These are phyloP conservation scores for Morpho deidamia DNA, from an alignment of 2,888 invertebrate genomes.

Conservation along the genomic window DNA sequence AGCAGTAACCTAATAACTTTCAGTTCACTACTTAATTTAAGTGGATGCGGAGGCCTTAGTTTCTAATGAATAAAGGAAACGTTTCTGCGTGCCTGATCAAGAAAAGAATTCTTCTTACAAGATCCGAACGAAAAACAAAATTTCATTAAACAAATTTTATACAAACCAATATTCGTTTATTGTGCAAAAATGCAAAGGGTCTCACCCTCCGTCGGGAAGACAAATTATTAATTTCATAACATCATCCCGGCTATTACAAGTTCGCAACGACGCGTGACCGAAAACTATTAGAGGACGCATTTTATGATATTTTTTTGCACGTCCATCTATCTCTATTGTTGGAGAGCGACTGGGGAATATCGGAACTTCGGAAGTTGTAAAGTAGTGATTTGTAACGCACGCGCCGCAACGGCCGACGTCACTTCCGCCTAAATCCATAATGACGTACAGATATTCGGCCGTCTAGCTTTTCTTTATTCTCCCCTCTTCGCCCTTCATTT, in stretches of 20 bases:
- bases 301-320: slow-evolving; percentile 46
- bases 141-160: not conserved
- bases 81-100: too few relatives aligned
- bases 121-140: not conserved
- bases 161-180: slow-evolving; percentile 12
- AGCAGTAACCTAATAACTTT: too few relatives aligned
- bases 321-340: slow-evolving; percentile 47
- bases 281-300: slow-evolving; percentile 57
- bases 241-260: slow-evolving; percentile 63
- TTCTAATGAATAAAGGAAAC: too few relatives aligned
- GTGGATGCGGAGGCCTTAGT: too few relatives aligned
- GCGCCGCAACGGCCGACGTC: slow-evolving; percentile 72
- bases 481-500: slow-evolving; percentile 48
- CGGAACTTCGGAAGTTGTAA: slow-evolving; percentile 75
- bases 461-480: slow-evolving; percentile 27
- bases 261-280: slow-evolving; percentile 57
- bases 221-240: slow-evolving; percentile 74
- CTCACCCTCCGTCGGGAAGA: slow-evolving; percentile 37
- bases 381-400: slow-evolving; percentile 79
- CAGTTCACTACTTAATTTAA: too few relatives aligned
- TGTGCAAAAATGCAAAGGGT: slow-evolving; percentile 34
- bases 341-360: slow-evolving; percentile 49
- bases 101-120: too few relatives aligned
- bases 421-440: slow-evolving; percentile 67
- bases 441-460: slow-evolving; percentile 37